Evolutionary conservation across 2,113 vertebrate species (phyloP).

Genomic region (Macquaria australasica): DNA sequence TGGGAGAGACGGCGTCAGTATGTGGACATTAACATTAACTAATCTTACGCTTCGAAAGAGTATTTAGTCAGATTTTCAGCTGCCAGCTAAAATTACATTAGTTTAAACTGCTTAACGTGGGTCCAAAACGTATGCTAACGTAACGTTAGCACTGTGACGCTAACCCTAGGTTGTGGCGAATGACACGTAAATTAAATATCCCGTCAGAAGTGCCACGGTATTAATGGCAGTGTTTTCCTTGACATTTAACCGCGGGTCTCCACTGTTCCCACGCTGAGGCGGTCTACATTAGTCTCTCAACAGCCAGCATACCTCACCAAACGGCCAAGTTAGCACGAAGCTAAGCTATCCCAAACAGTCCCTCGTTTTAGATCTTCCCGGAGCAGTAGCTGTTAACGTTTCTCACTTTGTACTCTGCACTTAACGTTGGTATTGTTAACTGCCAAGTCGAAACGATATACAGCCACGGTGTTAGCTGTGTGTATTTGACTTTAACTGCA

Average conservation of each 20-base stretch:
- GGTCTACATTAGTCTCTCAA: rapidly evolving
- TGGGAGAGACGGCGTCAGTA: neutral
- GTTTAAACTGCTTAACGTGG: neutral
- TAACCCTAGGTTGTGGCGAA: neutral
- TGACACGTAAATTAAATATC: neutral
- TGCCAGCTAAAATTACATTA: neutral
- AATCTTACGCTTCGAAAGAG: rapidly evolving
- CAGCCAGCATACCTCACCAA: neutral
- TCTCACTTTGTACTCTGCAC: neutral
- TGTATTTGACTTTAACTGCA: neutral
- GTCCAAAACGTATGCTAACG: constrained; percentile 40
- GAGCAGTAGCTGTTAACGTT: neutral
- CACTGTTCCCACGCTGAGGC: neutral
- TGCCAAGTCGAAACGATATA: neutral
- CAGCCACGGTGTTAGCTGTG: neutral
- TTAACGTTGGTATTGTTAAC: neutral
- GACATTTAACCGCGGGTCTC: neutral
- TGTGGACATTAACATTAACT: neutral
- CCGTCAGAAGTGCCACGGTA: neutral
- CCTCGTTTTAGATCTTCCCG: neutral
- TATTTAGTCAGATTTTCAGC: neutral
- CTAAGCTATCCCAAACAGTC: constrained; percentile 38
- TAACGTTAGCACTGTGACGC: constrained; percentile 10
- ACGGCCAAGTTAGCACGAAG: constrained; percentile 39
- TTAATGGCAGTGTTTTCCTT: neutral